A percentile compares a stretch with the other conserved stretches of the same genome.
Evolutionary conservation across 2,113 vertebrate species (phyloP).

Genomic region (Scalopus aquaticus): DNA sequence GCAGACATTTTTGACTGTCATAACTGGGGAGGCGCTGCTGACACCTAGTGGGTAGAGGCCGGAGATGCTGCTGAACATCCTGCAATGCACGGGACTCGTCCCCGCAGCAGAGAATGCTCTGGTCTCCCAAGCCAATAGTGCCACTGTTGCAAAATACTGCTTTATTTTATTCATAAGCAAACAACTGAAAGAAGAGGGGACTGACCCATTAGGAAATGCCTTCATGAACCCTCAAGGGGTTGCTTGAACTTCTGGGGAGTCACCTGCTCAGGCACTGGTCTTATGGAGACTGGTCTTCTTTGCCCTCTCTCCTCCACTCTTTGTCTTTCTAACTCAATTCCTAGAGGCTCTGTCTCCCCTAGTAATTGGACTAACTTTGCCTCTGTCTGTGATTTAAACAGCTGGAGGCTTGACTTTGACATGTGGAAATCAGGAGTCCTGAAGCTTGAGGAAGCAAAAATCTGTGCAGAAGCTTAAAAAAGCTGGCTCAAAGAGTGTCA

Average conservation of each 20-base stretch:
- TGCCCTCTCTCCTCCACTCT: not conserved
- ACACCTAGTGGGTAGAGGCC: not conserved
- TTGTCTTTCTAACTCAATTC: not conserved
- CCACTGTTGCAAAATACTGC: not conserved
- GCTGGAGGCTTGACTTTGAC: conserved; percentile 31
- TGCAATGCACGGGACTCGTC: not conserved
- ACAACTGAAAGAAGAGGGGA: not conserved
- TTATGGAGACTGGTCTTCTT: not conserved
- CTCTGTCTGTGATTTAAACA: conserved; percentile 9
- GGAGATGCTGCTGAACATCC: not conserved
- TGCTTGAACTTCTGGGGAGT: not conserved
- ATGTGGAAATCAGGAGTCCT: conserved; percentile 36
- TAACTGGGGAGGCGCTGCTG: not conserved
- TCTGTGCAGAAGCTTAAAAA: conserved; percentile 66
- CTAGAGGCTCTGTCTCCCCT: not conserved
- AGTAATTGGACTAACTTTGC: not conserved
- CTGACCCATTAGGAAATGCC: not conserved
- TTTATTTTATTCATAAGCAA: not conserved
- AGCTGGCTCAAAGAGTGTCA: conserved; percentile 43
- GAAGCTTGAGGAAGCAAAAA: conserved; percentile 27
- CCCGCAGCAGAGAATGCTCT: not conserved
- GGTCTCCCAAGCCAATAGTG: not conserved
- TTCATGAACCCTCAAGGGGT: not conserved
- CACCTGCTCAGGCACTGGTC: too few relatives aligned
- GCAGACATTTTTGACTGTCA: not conserved